Conservation (phyloP, 2,888 invertebrate species). For the Rotaria socialis region DNA sequence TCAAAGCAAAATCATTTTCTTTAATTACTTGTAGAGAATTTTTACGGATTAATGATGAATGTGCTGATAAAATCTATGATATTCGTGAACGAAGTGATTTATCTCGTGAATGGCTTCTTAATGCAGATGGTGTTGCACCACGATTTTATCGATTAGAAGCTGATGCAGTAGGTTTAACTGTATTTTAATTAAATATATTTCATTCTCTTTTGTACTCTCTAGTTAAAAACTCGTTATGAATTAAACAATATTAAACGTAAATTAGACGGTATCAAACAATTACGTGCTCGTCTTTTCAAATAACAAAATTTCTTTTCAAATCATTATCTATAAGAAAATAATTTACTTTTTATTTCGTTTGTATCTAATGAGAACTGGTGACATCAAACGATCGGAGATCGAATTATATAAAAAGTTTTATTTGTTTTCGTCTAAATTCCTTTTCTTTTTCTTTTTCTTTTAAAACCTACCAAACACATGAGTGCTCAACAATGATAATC, state of each 20-base stretch:
- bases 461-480: neutral
- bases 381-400: slow-evolving; percentile 8
- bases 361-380: neutral
- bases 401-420: neutral
- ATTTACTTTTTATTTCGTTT: neutral
- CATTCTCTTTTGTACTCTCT: neutral
- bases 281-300: slow-evolving; percentile 45
- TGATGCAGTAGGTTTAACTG: slow-evolving; percentile 37
- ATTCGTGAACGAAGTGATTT: slow-evolving; percentile 43
- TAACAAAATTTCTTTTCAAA: neutral
- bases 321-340: neutral
- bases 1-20: too few relatives aligned
- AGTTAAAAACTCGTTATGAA: slow-evolving; percentile 47
- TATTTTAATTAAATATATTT: neutral
- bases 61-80: slow-evolving; percentile 47
- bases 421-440: neutral
- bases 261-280: slow-evolving; percentile 44
- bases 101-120: slow-evolving; percentile 42
- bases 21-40: slow-evolving; percentile 39
- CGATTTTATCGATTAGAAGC: slow-evolving; percentile 45
- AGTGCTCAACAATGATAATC: slow-evolving; percentile 19
- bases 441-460: neutral
- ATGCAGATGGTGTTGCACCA: slow-evolving; percentile 43
- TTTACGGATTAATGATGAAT: slow-evolving; percentile 46
- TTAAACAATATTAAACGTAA: slow-evolving; percentile 45